Conservation (phyloP, 2,797 vertebrate species). For the Spea hammondii region DNA sequence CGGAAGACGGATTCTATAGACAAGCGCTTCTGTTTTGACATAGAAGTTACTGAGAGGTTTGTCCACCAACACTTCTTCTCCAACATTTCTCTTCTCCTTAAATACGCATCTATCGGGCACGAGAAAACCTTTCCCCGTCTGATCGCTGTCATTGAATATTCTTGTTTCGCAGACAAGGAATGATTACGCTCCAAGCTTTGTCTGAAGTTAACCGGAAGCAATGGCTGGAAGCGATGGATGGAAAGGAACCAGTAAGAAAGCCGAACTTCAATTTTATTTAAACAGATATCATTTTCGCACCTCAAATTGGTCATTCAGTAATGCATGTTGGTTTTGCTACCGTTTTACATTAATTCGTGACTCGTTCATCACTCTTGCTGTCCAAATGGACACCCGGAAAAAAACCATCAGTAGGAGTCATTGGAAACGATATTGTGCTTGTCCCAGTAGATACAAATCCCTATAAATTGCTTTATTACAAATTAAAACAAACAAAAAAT, state of each 20-base stretch:
- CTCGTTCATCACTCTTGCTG: too few relatives aligned
- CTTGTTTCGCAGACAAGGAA: conserved; percentile 80
- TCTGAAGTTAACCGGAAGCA: conserved; percentile 92
- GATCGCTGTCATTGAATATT: background rate
- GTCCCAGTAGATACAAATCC: too few relatives aligned
- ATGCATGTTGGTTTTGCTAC: too few relatives aligned
- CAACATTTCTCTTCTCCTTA: conserved; percentile 29
- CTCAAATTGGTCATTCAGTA: too few relatives aligned
- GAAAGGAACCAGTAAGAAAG: conserved; percentile 91
- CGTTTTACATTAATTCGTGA: too few relatives aligned
- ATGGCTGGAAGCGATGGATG: conserved; percentile 98
- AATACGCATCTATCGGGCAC: too few relatives aligned
- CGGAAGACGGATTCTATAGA: conserved; percentile 97
- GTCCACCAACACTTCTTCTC: conserved; percentile 40
- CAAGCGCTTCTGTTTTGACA: conserved; percentile 97
- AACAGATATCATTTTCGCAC: too few relatives aligned
- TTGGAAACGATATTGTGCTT: too few relatives aligned
- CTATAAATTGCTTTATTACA: too few relatives aligned
- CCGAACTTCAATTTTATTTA: background rate
- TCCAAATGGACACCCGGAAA: too few relatives aligned
- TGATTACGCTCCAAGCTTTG: conserved; percentile 92
- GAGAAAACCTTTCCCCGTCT: background rate
- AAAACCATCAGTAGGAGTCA: too few relatives aligned
- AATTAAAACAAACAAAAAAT: too few relatives aligned
- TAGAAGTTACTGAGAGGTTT: conserved; percentile 96